A percentile compares a stretch with the other conserved stretches of the same genome.
phyloP scores from a whole-genome alignment of 2,888 invertebrate species.

The Trissonchulus sp. region DNA sequence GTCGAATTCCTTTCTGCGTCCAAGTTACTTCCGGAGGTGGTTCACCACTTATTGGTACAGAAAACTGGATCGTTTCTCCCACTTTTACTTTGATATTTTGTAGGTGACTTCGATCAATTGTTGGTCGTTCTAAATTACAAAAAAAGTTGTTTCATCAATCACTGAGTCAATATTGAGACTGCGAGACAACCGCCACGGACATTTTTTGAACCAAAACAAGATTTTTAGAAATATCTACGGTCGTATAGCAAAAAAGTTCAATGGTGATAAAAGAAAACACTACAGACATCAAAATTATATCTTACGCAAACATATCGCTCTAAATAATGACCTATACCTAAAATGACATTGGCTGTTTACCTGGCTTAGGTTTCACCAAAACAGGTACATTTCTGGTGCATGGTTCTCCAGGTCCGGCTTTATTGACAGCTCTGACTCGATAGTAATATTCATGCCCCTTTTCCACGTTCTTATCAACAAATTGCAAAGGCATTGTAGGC shows the following conservation, averaged over 20 bases:
- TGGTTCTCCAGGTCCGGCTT: slow-evolving; percentile 77
- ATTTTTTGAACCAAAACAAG: too few species aligned
- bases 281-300: too few species aligned
- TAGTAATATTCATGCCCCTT: slow-evolving; percentile 52
- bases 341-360: too few species aligned
- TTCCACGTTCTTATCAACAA: slow-evolving; percentile 49
- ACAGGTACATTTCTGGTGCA: slow-evolving; percentile 60
- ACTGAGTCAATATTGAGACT: too few species aligned
- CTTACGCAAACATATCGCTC: too few species aligned
- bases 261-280: too few species aligned
- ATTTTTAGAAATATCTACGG: too few species aligned
- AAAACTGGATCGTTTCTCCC: slow-evolving; percentile 85
- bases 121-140: slow-evolving; percentile 84
- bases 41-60: slow-evolving; percentile 91
- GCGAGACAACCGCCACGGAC: too few species aligned
- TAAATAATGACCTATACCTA: too few species aligned
- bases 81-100: slow-evolving; percentile 90
- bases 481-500: slow-evolving; percentile 38
- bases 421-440: slow-evolving; percentile 69
- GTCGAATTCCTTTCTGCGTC: slow-evolving; percentile 58
- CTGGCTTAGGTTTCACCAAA: slow-evolving; percentile 47
- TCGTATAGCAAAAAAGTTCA: too few species aligned
- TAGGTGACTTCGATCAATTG: slow-evolving; percentile 78
- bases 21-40: slow-evolving; percentile 89
- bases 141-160: too few species aligned